Percentiles rank a stretch among this genome's conserved stretches.
Conservation (phyloP, 2,888 invertebrate genomes). For the Eupithecia subumbrata region DNA sequence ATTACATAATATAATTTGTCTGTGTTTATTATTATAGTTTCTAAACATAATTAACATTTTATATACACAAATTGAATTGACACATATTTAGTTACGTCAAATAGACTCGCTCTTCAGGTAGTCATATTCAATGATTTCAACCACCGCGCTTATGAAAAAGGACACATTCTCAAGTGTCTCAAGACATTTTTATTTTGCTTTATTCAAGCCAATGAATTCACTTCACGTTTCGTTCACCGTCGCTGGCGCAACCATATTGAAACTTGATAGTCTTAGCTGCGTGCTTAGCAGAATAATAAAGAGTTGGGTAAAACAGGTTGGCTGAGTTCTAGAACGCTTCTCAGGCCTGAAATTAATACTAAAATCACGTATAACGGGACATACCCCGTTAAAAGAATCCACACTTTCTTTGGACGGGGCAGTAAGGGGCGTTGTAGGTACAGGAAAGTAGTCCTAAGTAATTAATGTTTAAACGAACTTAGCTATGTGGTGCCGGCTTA, state of each 20-base stretch:
- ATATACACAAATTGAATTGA: no score
- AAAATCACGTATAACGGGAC: not conserved
- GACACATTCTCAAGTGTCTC: constrained; percentile 1
- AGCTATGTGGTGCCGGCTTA: no score
- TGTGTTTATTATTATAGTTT: no score
- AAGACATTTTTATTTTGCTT: constrained; percentile 11
- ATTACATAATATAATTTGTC: no score
- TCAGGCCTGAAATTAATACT: constrained; percentile 2
- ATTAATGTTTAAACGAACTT: no score
- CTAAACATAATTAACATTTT: no score
- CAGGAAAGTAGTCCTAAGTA: no score
- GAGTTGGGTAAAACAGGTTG: not conserved
- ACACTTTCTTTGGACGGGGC: not conserved
- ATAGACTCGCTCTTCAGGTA: not conserved
- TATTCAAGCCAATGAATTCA: constrained; percentile 23
- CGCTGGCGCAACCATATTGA: constrained; percentile 54
- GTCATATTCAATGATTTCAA: not conserved
- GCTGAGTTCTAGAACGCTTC: not conserved
- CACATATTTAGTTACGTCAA: no score
- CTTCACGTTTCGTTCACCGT: constrained; percentile 26
- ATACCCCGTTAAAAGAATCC: not conserved
- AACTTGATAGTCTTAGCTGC: constrained; percentile 62
- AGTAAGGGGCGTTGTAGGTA: no score
- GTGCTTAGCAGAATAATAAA: constrained; percentile 35
- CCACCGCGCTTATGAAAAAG: not conserved